Evolutionary conservation across 2,888 invertebrate species (phyloP), one percentile per base, ranked within the genome.

Genomic region (Trissolcus brochymenae): DNA sequence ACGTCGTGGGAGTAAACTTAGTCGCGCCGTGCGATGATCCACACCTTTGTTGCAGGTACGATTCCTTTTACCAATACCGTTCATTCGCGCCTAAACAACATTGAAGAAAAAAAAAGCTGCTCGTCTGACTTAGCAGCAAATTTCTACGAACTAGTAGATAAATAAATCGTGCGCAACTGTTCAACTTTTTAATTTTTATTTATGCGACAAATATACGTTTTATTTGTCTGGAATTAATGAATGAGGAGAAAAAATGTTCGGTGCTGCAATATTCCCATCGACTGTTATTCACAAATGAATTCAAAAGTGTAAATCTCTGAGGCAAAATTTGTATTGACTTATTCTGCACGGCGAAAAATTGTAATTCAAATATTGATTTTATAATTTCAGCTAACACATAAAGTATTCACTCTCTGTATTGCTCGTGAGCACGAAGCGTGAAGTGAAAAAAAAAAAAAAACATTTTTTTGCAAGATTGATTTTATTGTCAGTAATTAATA

Each of bases 1-100:
- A 61, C 51, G 68, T 67, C 77, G 73, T 73, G 73, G 77, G 77
- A 78, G 77, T 78, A 60, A 43, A 73, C 68, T 70, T 73, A 78
- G 62, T 73, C 53, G 77, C 77, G 77, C 70, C 64, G 60, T 49
- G 65, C 73, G 77, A 73, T 73, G 77, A 68, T 73, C 73, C 77
- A 76, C 71, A 56, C 56, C 73, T 70, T 68, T 66, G 73, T 70
- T n/a, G 61, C 57, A 55, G 65, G 56, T 67, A 54, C 43, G 25
- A 62, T 70, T 78, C 61, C 61, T 54, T 59, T 76, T 66, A 67
- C 59, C 51, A 13, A 51, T 51, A 17, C 16, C 46, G 16, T 68
- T 17, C 72, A 54, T 61, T 62, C 35, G 35, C 9, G 51, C 60
- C 56, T 62, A 55, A 11, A 35, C 35, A 25, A 4, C 25, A 6